phyloP scores from a whole-genome alignment of 2,113 vertebrate genomes.

The Propithecus coquereli region DNA sequence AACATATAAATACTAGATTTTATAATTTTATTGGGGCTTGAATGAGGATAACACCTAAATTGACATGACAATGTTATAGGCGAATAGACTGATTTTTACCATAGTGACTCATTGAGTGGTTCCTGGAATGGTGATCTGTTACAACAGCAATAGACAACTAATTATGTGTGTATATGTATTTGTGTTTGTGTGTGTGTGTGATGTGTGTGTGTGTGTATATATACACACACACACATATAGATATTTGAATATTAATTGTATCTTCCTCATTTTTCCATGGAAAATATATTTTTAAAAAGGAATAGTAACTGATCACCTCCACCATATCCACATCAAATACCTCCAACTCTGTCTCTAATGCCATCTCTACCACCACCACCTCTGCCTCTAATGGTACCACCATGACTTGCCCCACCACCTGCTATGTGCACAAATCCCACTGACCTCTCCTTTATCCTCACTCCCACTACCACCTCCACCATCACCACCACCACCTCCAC shows the following conservation, averaged over 20 bases:
- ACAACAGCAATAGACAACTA: not conserved
- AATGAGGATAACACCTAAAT: not conserved
- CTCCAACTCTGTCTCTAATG: not conserved
- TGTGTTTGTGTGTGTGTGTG: not conserved
- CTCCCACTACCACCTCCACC: no score
- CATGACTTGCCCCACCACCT: not conserved
- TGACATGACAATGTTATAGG: not conserved
- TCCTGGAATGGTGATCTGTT: not conserved
- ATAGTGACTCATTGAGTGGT: not conserved
- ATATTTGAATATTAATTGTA: not conserved
- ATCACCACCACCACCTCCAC: no score
- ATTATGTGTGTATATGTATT: not conserved
- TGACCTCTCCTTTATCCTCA: no score
- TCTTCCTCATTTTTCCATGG: not conserved
- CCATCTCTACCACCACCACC: rapidly evolving
- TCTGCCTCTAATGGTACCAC: not conserved
- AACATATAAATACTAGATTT: not conserved
- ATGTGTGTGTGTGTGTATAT: not conserved
- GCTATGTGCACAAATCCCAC: not conserved
- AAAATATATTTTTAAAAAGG: not conserved
- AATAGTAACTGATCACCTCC: no score
- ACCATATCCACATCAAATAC: not conserved
- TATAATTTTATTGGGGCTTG: not conserved
- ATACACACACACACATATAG: no score
- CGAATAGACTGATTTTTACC: not conserved